Evolutionary conservation across 2,888 invertebrate genomes (phyloP).

Genomic region (Diaphora mendica): DNA sequence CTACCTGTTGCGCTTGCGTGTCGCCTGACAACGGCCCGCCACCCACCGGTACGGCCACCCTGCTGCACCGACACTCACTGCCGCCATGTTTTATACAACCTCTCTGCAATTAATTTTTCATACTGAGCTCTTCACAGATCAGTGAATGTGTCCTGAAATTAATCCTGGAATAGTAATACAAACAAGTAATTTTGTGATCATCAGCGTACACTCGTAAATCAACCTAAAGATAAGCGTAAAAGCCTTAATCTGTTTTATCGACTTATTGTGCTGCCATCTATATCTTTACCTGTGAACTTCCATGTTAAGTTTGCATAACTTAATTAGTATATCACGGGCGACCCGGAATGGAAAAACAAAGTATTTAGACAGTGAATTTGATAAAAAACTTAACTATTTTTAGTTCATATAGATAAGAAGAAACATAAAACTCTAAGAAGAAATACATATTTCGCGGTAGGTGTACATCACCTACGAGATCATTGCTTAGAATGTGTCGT

Average conservation of each 20-base stretch:
- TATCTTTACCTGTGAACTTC: slow-evolving; percentile 15
- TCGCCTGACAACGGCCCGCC: slow-evolving; percentile 65
- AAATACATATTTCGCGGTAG: not conserved
- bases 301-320: not conserved
- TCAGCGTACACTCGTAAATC: not conserved
- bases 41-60: slow-evolving; percentile 64
- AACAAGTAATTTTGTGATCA: not conserved
- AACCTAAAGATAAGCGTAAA: slow-evolving; percentile 49
- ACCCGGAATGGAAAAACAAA: not conserved
- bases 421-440: not conserved
- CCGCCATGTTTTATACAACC: slow-evolving; percentile 74
- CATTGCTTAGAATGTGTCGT: not conserved
- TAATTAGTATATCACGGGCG: slow-evolving; percentile 32
- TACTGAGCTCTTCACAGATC: not conserved
- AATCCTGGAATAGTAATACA: not conserved
- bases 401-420: not conserved
- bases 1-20: slow-evolving; percentile 86
- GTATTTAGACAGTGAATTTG: not conserved
- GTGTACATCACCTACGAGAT: too few species aligned
- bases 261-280: slow-evolving; percentile 62
- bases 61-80: slow-evolving; percentile 73
- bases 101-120: slow-evolving; percentile 29
- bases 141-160: not conserved
- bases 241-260: slow-evolving; percentile 72
- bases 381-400: not conserved